phyloP scores from a whole-genome alignment of 1,140 invertebrate genomes.

The Caerostris extrusa region DNA sequence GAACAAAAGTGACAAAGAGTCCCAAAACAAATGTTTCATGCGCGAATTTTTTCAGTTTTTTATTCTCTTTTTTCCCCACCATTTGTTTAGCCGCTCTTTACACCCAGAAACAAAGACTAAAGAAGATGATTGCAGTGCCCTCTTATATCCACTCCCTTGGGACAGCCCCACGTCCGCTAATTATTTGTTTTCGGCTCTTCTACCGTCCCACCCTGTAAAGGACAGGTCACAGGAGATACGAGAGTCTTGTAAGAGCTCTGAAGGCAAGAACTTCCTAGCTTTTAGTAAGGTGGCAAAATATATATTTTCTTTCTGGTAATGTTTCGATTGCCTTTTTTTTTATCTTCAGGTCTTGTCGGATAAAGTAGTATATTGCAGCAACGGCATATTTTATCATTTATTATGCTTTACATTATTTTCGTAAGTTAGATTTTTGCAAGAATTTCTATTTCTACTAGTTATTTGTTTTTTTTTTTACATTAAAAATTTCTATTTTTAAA shows the following conservation, averaged over 20 bases:
- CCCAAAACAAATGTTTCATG: not conserved
- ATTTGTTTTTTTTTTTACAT: not conserved
- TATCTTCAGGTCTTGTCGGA: not conserved
- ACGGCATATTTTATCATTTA: slow-evolving; percentile 29
- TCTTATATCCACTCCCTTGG: not conserved
- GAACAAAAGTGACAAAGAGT: not conserved
- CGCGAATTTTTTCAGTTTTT: not conserved
- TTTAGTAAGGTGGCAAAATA: not conserved
- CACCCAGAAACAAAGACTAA: not conserved
- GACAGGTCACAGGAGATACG: not conserved
- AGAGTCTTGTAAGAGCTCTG: not conserved
- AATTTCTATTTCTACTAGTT: not conserved
- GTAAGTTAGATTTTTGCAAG: not conserved
- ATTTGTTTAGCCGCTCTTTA: slow-evolving; percentile 15
- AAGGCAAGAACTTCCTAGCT: not conserved
- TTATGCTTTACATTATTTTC: slow-evolving; percentile 44
- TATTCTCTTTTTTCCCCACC: not conserved
- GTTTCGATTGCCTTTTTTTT: too few relatives aligned
- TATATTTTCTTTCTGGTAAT: not conserved
- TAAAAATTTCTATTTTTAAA: not conserved
- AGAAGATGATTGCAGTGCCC: not conserved
- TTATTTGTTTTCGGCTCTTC: slow-evolving; percentile 25
- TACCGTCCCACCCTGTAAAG: slow-evolving; percentile 43
- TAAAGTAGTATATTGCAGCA: not conserved
- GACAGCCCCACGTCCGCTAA: not conserved